These are phyloP conservation scores for Eidolon dupreanum DNA, from an alignment of 2,797 vertebrate species.

Conservation along the genomic window DNA sequence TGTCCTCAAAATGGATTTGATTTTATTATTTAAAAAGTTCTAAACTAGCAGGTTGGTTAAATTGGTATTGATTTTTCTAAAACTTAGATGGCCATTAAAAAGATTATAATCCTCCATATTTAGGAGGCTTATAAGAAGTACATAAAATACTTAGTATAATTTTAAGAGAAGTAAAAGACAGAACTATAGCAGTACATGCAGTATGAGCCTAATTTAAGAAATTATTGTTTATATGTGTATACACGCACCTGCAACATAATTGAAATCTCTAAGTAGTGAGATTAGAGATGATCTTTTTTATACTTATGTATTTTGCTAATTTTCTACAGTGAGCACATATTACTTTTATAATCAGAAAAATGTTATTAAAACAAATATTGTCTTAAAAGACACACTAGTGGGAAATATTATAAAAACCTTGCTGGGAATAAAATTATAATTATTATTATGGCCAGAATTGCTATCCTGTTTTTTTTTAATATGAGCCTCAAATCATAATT, in stretches of 20 bases:
- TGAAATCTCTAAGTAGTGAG: background rate
- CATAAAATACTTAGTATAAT: background rate
- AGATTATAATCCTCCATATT: background rate
- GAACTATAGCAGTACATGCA: background rate
- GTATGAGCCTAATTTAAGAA: background rate
- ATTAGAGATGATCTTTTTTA: background rate
- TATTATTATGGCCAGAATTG: background rate
- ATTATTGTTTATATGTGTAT: background rate
- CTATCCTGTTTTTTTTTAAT: background rate
- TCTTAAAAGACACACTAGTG: constrained; percentile 3
- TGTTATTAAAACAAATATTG: background rate
- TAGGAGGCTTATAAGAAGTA: background rate
- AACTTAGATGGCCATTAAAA: background rate
- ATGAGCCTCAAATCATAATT: background rate
- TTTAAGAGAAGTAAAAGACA: background rate
- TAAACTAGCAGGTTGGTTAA: background rate
- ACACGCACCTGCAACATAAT: background rate
- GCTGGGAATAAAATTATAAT: constrained; percentile 30
- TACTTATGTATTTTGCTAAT: background rate
- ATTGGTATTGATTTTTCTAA: background rate
- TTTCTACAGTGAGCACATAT: constrained; percentile 7
- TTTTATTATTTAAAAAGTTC: constrained; percentile 40
- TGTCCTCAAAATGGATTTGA: constrained; percentile 8
- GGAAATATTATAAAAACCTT: background rate
- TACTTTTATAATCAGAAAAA: constrained; percentile 38